These are phyloP conservation scores for Melolontha melolontha DNA, from an alignment of 2,888 invertebrate genomes.

Conservation along the genomic window DNA sequence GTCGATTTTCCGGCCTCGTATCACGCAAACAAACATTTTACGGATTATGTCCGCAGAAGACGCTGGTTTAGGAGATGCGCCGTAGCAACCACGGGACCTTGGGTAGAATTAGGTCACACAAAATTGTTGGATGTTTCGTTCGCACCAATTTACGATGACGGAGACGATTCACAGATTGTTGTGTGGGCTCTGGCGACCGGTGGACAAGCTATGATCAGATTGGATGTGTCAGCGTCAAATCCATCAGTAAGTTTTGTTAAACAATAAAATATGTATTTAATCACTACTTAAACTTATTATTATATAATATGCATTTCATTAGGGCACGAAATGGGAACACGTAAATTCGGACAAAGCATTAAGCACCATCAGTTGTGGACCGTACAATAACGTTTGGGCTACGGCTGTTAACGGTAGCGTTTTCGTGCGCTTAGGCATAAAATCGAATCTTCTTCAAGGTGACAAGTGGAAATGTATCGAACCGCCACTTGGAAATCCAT, in stretches of 20 bases:
- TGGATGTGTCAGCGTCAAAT: conserved; percentile 79
- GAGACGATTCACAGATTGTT: conserved; percentile 66
- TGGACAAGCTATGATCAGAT: conserved; percentile 87
- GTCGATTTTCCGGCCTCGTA: conserved; percentile 91
- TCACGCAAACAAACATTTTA: conserved; percentile 86
- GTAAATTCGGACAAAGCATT: conserved; percentile 85
- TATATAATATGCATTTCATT: conserved; percentile 46
- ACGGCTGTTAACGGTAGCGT: conserved; percentile 88
- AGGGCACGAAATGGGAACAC: conserved; percentile 85
- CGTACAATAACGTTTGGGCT: conserved; percentile 82
- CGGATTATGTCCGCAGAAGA: conserved; percentile 88
- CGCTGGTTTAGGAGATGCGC: conserved; percentile 86
- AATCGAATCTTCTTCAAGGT: conserved; percentile 74
- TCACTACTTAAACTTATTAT: conserved; percentile 31
- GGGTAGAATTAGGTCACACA: conserved; percentile 89
- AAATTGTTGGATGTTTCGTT: conserved; percentile 82
- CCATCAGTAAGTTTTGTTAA: conserved; percentile 73
- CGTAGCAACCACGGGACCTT: conserved; percentile 86
- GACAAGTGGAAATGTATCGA: conserved; percentile 85
- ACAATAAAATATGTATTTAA: not conserved
- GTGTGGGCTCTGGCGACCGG: conserved; percentile 90
- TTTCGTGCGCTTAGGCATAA: conserved; percentile 83
- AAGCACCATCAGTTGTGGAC: conserved; percentile 79
- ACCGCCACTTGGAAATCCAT: conserved; percentile 72
- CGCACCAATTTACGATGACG: conserved; percentile 65